phyloP scores from a whole-genome alignment of 2,888 invertebrate species.

The Patella ulyssiponensis region DNA sequence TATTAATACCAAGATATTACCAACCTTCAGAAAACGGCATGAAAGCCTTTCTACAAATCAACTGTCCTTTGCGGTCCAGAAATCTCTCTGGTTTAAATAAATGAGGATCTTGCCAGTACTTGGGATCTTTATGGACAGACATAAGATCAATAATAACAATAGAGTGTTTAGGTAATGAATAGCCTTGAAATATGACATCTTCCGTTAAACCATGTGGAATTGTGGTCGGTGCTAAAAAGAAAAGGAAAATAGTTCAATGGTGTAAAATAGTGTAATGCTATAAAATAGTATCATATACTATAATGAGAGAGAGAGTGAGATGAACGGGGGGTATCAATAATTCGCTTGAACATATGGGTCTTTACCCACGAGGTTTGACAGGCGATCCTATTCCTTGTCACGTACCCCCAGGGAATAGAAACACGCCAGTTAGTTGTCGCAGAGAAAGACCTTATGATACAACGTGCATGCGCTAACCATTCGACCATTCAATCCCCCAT shows the following conservation, averaged over 20 bases:
- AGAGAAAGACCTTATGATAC: too few relatives aligned
- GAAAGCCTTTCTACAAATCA: conserved; percentile 49
- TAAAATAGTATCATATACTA: too few relatives aligned
- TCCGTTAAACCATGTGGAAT: conserved; percentile 50
- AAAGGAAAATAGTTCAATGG: not conserved
- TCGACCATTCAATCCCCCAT: too few relatives aligned
- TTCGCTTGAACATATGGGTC: too few relatives aligned
- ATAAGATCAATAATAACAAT: conserved; percentile 61
- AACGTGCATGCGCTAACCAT: too few relatives aligned
- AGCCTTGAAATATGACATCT: conserved; percentile 43
- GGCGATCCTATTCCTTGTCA: too few relatives aligned
- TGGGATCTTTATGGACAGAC: conserved; percentile 59
- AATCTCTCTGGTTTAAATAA: conserved; percentile 60
- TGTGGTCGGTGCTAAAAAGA: conserved; percentile 40
- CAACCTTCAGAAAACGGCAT: conserved; percentile 62
- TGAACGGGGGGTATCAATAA: too few relatives aligned
- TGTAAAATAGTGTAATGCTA: too few relatives aligned
- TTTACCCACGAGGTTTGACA: too few relatives aligned
- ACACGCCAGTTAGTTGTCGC: too few relatives aligned
- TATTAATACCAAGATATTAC: not conserved
- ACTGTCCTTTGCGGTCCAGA: conserved; percentile 47
- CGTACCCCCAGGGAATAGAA: too few relatives aligned
- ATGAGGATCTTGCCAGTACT: conserved; percentile 57
- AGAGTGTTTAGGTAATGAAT: conserved; percentile 51
- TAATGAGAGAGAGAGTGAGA: too few relatives aligned